A percentile compares a stretch with the other conserved stretches of the same genome.
phyloP scores from a whole-genome alignment of 2,888 invertebrate genomes.

The Lepidonotus clava region DNA sequence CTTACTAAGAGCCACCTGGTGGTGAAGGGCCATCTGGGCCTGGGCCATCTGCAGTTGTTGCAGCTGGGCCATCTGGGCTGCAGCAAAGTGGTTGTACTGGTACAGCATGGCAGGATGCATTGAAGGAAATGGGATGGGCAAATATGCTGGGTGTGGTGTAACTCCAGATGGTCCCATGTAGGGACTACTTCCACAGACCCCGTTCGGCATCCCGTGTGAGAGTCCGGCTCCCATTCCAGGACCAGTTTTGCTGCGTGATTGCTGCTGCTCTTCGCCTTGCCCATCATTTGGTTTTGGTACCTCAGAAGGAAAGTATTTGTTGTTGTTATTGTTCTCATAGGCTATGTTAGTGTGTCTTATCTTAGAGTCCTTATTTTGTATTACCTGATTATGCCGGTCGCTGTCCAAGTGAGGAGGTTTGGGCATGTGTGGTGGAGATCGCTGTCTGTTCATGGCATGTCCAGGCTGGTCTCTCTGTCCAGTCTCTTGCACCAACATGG shows the following conservation, averaged over 20 bases:
- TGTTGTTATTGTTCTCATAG: conserved; percentile 31
- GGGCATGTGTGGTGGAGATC: background rate
- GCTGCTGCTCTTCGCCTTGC: background rate
- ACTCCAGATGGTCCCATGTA: background rate
- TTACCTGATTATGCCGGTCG: background rate
- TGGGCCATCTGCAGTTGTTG: conserved; percentile 49
- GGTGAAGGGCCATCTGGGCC: conserved; percentile 52
- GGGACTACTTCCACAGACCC: background rate
- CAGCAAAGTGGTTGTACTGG: conserved; percentile 53
- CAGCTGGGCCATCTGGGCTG: conserved; percentile 47
- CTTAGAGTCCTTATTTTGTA: background rate
- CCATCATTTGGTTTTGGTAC: background rate
- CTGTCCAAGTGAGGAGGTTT: background rate
- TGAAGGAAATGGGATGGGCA: conserved; percentile 43
- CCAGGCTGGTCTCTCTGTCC: background rate
- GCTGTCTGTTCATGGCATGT: background rate
- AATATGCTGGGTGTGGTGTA: conserved; percentile 49
- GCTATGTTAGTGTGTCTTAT: background rate
- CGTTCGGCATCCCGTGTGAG: background rate
- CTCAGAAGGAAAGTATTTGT: background rate
- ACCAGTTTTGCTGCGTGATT: background rate
- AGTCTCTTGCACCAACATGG: conserved; percentile 16
- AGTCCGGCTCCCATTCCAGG: background rate
- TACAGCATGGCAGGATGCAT: conserved; percentile 55
- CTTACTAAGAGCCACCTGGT: background rate